Percentiles rank a stretch among this genome's conserved stretches.
Conservation (phyloP, 2,888 invertebrate species). For the Octonoba sinensis region DNA sequence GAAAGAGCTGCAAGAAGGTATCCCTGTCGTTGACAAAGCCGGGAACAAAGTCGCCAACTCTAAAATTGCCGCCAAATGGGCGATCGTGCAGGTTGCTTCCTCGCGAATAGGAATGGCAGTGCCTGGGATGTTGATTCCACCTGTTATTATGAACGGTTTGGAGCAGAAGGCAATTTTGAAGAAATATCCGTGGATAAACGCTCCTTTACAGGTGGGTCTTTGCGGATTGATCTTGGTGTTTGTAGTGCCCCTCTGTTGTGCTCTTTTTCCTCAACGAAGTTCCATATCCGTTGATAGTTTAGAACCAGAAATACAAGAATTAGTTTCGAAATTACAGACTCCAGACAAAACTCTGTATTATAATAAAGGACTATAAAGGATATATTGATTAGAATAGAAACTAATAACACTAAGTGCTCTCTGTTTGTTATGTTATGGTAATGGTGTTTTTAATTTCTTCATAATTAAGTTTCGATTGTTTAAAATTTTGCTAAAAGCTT, state of each 20-base stretch:
- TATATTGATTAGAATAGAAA: no score
- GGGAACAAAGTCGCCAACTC: slow-evolving; percentile 80
- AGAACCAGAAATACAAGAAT: slow-evolving; percentile 82
- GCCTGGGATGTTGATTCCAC: slow-evolving; percentile 90
- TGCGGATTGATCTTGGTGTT: slow-evolving; percentile 81
- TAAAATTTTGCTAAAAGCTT: no score
- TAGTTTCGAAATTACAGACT: slow-evolving; percentile 76
- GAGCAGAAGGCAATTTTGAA: slow-evolving; percentile 78
- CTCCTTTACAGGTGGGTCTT: slow-evolving; percentile 82
- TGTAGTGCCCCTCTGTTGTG: slow-evolving; percentile 96
- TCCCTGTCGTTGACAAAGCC: slow-evolving; percentile 83
- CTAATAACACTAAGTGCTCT: no score
- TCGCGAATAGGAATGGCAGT: slow-evolving; percentile 92
- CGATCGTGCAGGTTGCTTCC: slow-evolving; percentile 88
- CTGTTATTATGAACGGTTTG: slow-evolving; percentile 81
- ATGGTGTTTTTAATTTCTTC: no score
- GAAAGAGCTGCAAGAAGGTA: slow-evolving; percentile 83
- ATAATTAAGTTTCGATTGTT: no score
- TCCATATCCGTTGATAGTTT: slow-evolving; percentile 76
- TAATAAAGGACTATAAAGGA: slow-evolving; percentile 89
- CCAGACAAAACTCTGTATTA: slow-evolving; percentile 80
- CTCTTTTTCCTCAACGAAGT: slow-evolving; percentile 88
- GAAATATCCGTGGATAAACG: slow-evolving; percentile 79
- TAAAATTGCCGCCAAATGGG: slow-evolving; percentile 80
- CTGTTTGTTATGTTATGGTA: no score